Evolutionary conservation across 2,888 invertebrate species (phyloP), one percentile per base, ranked within the genome.

Genomic region (Leptinotarsa peninsularis): DNA sequence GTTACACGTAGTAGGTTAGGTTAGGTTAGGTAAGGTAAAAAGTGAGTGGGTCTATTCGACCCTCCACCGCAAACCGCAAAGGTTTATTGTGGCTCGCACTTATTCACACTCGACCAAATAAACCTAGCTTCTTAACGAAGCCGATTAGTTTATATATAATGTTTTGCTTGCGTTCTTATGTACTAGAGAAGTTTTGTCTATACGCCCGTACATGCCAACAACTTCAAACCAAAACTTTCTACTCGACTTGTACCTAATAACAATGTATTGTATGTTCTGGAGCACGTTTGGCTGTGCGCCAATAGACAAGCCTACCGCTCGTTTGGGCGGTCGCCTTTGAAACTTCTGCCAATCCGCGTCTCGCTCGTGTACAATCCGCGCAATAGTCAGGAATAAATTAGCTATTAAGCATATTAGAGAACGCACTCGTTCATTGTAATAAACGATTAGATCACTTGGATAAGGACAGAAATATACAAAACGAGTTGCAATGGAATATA

Each of bases 341-440:
- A 67, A 52, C 56, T 66, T 23, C 71, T 33, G 58, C 79, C 77
- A 79, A 79, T 74, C 77, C 18, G 1, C 50, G 21, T 18, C 49
- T 27, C 54, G n/a, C 21, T 52, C 18, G 49, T n/a, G 79, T 79
- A 79, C 79, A 79, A 63, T 77, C 79, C 66, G 72, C 17, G 76
- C n/a, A 60, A 49, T 23, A 78, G 73, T 23, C 67, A 23, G 18
- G 75, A 71, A 75, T 76, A 76, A 74, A 72, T 78, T 72, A 43
- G 63, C 76, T 70, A 73, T 76, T 76, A 76, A 18, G 70, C 49
- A 43, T 67, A 73, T 76, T 73, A 76, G 72, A 70, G 66, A 72
- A 66, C 49, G 73, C 70, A 71, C 75, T 63, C 75, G 66, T 75
- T 72, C 60, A 66, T 70, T 70, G 73, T 76, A 67, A 70, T 72